Evolutionary conservation across 2,888 invertebrate species (phyloP).

Genomic region (Nipponacmea schrenckii): DNA sequence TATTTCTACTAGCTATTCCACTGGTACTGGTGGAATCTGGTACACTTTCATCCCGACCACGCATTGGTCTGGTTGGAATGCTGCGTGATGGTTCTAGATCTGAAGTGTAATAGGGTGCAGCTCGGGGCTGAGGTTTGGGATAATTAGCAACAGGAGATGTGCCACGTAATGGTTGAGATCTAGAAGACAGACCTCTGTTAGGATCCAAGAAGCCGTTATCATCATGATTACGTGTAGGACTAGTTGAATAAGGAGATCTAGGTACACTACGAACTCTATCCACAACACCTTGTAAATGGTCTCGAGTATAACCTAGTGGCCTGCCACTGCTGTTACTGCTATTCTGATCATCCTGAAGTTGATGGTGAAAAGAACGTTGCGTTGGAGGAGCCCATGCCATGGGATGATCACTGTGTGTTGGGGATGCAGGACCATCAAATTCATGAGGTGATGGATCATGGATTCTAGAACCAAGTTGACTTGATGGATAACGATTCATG

Average conservation of each 20-base stretch:
- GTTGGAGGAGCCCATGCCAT: conserved; percentile 27
- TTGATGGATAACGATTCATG: conserved; percentile 13
- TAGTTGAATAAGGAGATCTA: conserved; percentile 25
- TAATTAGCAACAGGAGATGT: conserved; percentile 16
- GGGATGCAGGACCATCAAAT: conserved; percentile 2
- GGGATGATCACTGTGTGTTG: conserved; percentile 3
- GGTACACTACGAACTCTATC: conserved; percentile 47
- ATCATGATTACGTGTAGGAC: conserved; percentile 15
- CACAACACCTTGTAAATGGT: conserved; percentile 53
- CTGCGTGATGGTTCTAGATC: conserved; percentile 33
- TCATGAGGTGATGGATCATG: conserved; percentile 13
- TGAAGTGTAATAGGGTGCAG: conserved; percentile 11
- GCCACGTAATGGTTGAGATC: conserved; percentile 6
- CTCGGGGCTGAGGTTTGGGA: conserved; percentile 15
- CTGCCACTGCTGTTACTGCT: conserved; percentile 43
- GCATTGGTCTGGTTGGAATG: conserved; percentile 30
- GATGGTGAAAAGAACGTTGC: background rate
- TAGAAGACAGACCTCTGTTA: background rate
- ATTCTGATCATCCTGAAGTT: conserved; percentile 26
- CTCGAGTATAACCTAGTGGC: conserved; percentile 50
- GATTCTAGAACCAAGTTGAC: conserved; percentile 21
- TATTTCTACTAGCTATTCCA: conserved; percentile 60
- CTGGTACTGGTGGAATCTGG: conserved; percentile 54
- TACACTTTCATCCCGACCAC: conserved; percentile 37
- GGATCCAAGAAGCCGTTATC: conserved; percentile 20